These are phyloP conservation scores for Arremon brunneinucha DNA, from an alignment of 2,797 vertebrate genomes.

Conservation along the genomic window DNA sequence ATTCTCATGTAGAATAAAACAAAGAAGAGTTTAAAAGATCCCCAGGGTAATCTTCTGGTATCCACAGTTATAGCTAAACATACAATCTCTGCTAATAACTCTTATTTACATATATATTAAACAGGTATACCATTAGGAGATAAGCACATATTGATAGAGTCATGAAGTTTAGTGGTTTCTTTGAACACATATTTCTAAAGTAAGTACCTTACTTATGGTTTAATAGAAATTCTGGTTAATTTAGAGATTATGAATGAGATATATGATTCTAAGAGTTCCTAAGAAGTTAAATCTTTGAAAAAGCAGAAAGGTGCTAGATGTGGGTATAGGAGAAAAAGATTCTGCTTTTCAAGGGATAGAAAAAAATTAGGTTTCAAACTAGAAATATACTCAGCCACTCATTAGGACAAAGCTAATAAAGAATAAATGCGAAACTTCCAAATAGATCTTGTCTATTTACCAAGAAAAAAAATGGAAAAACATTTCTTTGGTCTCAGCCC, in stretches of 20 bases:
- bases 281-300: not conserved
- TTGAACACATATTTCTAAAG: conserved; percentile 22
- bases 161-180: conserved; percentile 36
- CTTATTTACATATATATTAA: conserved; percentile 61
- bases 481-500: not conserved
- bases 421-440: not conserved
- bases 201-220: conserved; percentile 3
- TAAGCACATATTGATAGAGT: conserved; percentile 39
- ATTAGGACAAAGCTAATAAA: not conserved
- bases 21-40: conserved; percentile 34
- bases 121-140: conserved; percentile 33
- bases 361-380: not conserved
- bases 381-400: not conserved
- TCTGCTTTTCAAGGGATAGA: not conserved
- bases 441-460: not conserved
- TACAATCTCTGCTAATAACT: conserved; percentile 52
- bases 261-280: not conserved
- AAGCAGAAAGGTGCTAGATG: not conserved
- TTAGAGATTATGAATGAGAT: conserved; percentile 28
- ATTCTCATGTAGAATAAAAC: conserved; percentile 27
- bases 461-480: not conserved
- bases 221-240: conserved; percentile 50
- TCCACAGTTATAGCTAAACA: conserved; percentile 31
- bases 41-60: conserved; percentile 27
- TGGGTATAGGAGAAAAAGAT: not conserved